These are phyloP conservation scores for Zeuzera pyrina DNA, from an alignment of 2,888 invertebrate genomes.

Conservation along the genomic window DNA sequence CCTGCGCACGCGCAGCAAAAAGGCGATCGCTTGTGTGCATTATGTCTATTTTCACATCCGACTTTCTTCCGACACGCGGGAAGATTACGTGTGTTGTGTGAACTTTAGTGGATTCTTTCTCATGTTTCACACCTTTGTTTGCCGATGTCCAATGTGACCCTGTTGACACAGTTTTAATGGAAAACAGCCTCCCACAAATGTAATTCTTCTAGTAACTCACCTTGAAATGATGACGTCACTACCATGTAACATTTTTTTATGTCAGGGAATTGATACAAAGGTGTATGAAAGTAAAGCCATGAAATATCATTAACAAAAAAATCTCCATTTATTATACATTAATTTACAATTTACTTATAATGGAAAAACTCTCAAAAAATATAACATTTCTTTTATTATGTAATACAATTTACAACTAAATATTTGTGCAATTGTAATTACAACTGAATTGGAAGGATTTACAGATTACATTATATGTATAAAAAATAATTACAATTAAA, in stretches of 20 bases:
- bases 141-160: conserved; percentile 38
- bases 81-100: conserved; percentile 18
- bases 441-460: conserved; percentile 32
- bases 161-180: conserved; percentile 22
- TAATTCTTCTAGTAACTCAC: too few species aligned
- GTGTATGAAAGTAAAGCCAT: too few species aligned
- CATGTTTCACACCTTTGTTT: conserved; percentile 56
- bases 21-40: conserved; percentile 51
- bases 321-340: conserved; percentile 71
- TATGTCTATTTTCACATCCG: conserved; percentile 69
- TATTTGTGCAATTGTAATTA: conserved; percentile 3
- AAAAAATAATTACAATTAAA: conserved; percentile 46
- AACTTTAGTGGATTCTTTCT: conserved; percentile 33
- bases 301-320: conserved; percentile 58
- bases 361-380: conserved; percentile 55
- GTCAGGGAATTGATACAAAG: too few species aligned
- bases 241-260: too few species aligned
- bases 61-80: conserved; percentile 52
- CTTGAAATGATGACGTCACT: conserved; percentile 1
- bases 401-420: background rate
- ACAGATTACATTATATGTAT: too few species aligned
- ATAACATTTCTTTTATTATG: conserved; percentile 52
- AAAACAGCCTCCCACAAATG: too few species aligned
- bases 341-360: conserved; percentile 64
- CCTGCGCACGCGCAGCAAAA: conserved; percentile 30